These are phyloP conservation scores for Plotosus lineatus DNA, from an alignment of 2,113 vertebrate species.

Conservation along the genomic window DNA sequence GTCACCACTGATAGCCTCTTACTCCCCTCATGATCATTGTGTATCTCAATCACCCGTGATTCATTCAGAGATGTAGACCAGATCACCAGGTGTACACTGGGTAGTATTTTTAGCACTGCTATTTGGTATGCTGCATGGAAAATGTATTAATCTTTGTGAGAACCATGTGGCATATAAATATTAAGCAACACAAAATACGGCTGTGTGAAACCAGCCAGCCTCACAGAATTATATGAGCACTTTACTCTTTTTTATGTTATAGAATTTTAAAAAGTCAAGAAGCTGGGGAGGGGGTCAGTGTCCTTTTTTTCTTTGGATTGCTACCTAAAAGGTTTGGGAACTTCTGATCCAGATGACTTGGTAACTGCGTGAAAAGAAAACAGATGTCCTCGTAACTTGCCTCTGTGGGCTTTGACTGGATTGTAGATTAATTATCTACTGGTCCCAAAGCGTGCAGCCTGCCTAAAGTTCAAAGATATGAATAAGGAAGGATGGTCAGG, in stretches of 20 bases:
- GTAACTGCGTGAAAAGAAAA: not conserved
- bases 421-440: slow-evolving; percentile 40
- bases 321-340: not conserved
- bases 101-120: slow-evolving; percentile 3
- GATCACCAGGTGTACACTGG: not conserved
- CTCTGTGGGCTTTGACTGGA: slow-evolving; percentile 25
- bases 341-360: not conserved
- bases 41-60: not conserved
- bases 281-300: not conserved
- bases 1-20: not conserved
- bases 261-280: too few species aligned
- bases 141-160: slow-evolving; percentile 9
- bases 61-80: not conserved
- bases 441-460: slow-evolving; percentile 21
- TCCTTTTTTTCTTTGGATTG: not conserved
- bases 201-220: not conserved
- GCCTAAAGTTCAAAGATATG: slow-evolving; percentile 27
- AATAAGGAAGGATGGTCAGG: not conserved
- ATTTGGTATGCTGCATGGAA: slow-evolving; percentile 9
- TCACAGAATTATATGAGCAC: not conserved
- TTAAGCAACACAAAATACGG: slow-evolving; percentile 13
- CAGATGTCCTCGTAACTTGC: slow-evolving; percentile 19
- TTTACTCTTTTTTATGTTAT: not conserved
- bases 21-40: not conserved
- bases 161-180: slow-evolving; percentile 13